Conservation (phyloP, 1,140 invertebrate species). For the Zelostemma sp. region DNA sequence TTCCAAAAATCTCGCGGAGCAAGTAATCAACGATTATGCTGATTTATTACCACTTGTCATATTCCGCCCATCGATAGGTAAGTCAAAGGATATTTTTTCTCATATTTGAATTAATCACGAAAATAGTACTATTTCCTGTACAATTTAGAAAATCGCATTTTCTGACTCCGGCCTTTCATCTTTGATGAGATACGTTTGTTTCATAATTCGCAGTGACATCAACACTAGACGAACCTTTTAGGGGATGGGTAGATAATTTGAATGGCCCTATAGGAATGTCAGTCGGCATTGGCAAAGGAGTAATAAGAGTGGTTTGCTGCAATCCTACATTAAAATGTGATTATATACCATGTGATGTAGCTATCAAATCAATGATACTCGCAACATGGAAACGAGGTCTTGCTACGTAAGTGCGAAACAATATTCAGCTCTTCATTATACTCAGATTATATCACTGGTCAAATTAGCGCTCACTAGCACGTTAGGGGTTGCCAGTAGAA, state of each 20-base stretch:
- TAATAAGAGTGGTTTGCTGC: slow-evolving; percentile 81
- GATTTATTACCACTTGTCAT: slow-evolving; percentile 84
- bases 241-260: slow-evolving; percentile 95
- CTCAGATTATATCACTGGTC: no score
- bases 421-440: background rate
- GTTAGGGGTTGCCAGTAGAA: no score
- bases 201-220: slow-evolving; percentile 74
- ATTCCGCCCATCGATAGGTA: slow-evolving; percentile 92
- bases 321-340: slow-evolving; percentile 77
- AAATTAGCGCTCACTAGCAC: no score
- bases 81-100: slow-evolving; percentile 17
- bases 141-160: background rate
- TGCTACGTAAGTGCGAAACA: slow-evolving; percentile 69
- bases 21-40: slow-evolving; percentile 79
- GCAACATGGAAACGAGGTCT: slow-evolving; percentile 80
- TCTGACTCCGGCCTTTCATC: background rate
- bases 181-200: slow-evolving; percentile 15
- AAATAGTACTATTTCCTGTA: background rate
- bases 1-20: slow-evolving; percentile 86
- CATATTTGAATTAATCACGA: background rate
- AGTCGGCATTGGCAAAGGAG: slow-evolving; percentile 83
- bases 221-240: slow-evolving; percentile 74
- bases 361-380: slow-evolving; percentile 84
- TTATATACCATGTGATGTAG: slow-evolving; percentile 88
- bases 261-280: slow-evolving; percentile 90